Conservation (phyloP, 2,888 invertebrate genomes). For the Cartodere bifasciata region DNA sequence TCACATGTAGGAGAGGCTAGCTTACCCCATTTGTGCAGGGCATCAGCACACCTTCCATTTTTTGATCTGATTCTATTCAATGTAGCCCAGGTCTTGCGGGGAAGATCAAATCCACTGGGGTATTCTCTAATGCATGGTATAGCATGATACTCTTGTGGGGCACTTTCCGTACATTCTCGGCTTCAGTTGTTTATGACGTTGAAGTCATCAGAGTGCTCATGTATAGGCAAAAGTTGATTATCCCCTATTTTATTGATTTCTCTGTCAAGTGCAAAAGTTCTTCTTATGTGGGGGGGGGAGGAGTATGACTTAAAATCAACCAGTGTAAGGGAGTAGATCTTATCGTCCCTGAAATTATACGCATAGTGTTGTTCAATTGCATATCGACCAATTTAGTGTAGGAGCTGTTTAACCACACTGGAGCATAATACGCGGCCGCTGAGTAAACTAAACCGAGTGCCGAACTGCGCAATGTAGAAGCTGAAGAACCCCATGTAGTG, state of each 20-base stretch:
- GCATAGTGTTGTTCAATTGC: conserved; percentile 8
- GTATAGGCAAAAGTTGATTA: too few species aligned
- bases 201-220: too few species aligned
- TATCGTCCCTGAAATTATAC: conserved; percentile 10
- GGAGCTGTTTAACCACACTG: conserved; percentile 6
- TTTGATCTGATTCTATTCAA: too few species aligned
- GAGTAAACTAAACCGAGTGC: conserved; percentile 11
- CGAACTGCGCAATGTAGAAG: conserved; percentile 9
- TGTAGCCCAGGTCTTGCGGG: too few species aligned
- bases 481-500: conserved; percentile 12
- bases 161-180: conserved; percentile 1
- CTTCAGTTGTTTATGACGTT: conserved; percentile 2
- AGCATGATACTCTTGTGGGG: conserved; percentile 1
- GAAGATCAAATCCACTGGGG: conserved; percentile 5
- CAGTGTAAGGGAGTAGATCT: conserved; percentile 6
- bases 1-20: conserved; percentile 1
- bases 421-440: conserved; percentile 12
- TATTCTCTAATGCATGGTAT: conserved; percentile 4
- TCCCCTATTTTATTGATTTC: too few species aligned
- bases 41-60: background rate
- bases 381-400: conserved; percentile 4
- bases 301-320: conserved; percentile 3
- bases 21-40: conserved; percentile 4
- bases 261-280: too few species aligned
- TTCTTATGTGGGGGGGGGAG: too few species aligned